Conservation (phyloP, 2,888 invertebrate species). For the Odontomyia ornata region DNA sequence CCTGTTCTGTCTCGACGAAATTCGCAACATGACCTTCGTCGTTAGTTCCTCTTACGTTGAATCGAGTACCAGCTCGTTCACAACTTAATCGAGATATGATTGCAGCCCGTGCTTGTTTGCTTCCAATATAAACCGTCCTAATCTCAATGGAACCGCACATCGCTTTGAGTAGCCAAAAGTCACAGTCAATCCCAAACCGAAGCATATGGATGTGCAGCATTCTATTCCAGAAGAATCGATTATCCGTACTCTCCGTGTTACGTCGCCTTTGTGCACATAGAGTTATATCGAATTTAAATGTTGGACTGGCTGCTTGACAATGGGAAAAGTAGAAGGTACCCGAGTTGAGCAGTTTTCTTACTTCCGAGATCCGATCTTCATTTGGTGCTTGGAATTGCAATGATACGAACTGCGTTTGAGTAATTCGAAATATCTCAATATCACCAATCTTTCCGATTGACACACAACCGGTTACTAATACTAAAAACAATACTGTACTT, state of each 20-base stretch:
- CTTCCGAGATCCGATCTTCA: constrained; percentile 71
- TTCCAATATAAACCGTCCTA: constrained; percentile 97
- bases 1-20: constrained; percentile 99
- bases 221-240: constrained; percentile 98
- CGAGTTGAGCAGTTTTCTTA: constrained; percentile 91
- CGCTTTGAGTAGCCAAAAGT: constrained; percentile 90
- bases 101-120: constrained; percentile 92
- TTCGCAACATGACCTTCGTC: constrained; percentile 99
- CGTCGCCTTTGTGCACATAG: constrained; percentile 90
- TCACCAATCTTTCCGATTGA: constrained; percentile 96
- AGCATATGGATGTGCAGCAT: constrained; percentile 93
- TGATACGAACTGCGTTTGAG: constrained; percentile 90
- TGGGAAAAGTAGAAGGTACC: constrained; percentile 97
- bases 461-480: constrained; percentile 94
- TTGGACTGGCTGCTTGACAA: constrained; percentile 57
- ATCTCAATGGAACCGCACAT: constrained; percentile 99
- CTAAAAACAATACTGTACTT: constrained; percentile 84
- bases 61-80: constrained; percentile 97
- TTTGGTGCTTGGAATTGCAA: constrained; percentile 75
- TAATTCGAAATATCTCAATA: constrained; percentile 93
- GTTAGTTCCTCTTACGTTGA: constrained; percentile 98
- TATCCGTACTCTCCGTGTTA: constrained; percentile 84
- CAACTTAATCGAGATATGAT: constrained; percentile 95
- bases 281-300: constrained; percentile 84
- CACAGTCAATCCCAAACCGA: constrained; percentile 89